phyloP scores from a whole-genome alignment of 2,888 invertebrate species.

The Eurois occulta region DNA sequence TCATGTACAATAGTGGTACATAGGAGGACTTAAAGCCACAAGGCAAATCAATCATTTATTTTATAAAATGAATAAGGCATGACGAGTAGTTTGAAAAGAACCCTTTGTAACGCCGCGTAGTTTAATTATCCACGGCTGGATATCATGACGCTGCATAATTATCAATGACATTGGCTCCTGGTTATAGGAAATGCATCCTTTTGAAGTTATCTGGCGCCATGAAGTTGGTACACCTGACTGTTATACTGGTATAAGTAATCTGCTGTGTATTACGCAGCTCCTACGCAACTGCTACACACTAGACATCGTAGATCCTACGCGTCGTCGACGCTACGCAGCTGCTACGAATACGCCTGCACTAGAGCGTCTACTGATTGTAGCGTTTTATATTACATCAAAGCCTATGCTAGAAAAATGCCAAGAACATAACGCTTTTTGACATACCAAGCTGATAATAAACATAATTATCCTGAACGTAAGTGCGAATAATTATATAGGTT shows the following conservation, averaged over 20 bases:
- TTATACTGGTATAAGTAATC: not conserved
- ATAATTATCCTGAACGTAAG: not conserved
- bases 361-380: not conserved
- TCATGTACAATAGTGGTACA: too few relatives aligned
- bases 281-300: not conserved
- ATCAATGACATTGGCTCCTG: constrained; percentile 9
- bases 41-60: constrained; percentile 23
- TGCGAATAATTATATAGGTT: not conserved
- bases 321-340: not conserved
- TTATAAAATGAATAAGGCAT: constrained; percentile 7
- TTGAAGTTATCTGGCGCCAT: constrained; percentile 10
- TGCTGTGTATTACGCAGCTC: not conserved
- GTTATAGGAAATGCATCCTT: constrained; percentile 16
- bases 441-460: not conserved
- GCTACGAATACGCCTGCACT: not conserved
- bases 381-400: not conserved
- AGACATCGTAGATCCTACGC: not conserved
- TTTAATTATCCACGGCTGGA: constrained; percentile 38
- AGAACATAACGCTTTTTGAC: not conserved
- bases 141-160: constrained; percentile 44
- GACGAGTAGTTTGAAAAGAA: constrained; percentile 14
- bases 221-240: not conserved
- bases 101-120: constrained; percentile 30
- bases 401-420: not conserved
- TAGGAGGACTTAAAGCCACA: too few relatives aligned